Evolutionary conservation across 2,113 vertebrate genomes (phyloP).

Genomic region (Elaphurus davidianus): DNA sequence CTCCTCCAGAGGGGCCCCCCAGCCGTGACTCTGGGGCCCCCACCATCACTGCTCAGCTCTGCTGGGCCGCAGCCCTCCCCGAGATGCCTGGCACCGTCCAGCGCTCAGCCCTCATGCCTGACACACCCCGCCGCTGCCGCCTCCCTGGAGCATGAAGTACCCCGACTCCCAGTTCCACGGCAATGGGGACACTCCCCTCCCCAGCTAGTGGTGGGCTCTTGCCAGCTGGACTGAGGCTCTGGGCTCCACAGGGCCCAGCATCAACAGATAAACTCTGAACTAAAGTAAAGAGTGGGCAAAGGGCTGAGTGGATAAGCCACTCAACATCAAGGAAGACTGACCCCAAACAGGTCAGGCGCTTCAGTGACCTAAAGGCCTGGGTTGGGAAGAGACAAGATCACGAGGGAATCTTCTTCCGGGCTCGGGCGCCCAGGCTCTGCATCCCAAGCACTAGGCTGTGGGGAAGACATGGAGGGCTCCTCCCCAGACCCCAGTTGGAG

Average conservation of each 20-base stretch:
- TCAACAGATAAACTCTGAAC: neutral
- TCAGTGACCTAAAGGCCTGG: neutral
- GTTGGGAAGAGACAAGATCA: neutral
- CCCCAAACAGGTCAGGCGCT: too few relatives aligned
- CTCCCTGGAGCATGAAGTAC: rapidly evolving
- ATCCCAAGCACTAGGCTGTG: rapidly evolving
- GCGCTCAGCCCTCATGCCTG: neutral
- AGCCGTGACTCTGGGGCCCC: neutral
- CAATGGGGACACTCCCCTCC: neutral
- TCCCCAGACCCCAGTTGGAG: neutral
- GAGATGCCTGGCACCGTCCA: neutral
- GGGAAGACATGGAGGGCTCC: rapidly evolving
- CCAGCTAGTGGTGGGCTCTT: rapidly evolving
- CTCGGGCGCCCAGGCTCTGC: neutral
- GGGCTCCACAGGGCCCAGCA: neutral
- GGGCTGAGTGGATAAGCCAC: neutral
- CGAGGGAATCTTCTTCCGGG: rapidly evolving
- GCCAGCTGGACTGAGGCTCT: neutral
- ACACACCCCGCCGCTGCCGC: too few relatives aligned
- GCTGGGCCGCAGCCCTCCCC: rapidly evolving
- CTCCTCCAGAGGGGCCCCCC: neutral
- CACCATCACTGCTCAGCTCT: neutral
- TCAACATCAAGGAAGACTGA: neutral
- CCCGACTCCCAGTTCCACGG: neutral
- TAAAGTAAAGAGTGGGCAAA: neutral